Conservation (phyloP, 2,113 vertebrate species). For the Otus sunia region DNA sequence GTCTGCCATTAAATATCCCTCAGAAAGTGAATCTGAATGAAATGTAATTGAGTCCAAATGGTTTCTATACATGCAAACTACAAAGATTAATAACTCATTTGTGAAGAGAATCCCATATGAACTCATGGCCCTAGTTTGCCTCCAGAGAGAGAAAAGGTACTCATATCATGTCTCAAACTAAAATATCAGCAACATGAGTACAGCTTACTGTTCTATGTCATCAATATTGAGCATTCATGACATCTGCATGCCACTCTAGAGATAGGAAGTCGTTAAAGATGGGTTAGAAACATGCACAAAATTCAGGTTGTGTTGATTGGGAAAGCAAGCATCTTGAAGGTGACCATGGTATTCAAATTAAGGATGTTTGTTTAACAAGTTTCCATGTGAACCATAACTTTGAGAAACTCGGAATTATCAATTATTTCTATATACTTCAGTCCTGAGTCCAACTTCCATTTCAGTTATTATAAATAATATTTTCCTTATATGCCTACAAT, state of each 20-base stretch:
- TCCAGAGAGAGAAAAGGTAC: background rate
- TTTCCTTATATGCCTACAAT: background rate
- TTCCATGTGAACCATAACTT: background rate
- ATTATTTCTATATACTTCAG: background rate
- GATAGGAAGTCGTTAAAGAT: background rate
- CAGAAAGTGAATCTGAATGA: background rate
- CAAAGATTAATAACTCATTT: background rate
- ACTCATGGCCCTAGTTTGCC: background rate
- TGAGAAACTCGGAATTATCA: background rate
- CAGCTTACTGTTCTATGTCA: background rate
- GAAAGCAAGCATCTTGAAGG: background rate
- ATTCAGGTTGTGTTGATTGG: background rate
- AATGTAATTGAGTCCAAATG: background rate
- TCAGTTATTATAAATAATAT: background rate
- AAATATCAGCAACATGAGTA: background rate
- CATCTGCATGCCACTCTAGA: background rate
- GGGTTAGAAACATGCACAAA: background rate
- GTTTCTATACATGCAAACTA: background rate
- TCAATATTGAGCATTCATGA: background rate
- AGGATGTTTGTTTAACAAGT: background rate
- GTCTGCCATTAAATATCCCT: background rate
- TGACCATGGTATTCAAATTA: background rate
- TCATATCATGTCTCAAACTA: background rate
- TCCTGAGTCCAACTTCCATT: background rate
- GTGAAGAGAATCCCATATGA: background rate